Evolutionary conservation across 2,113 vertebrate genomes (phyloP).

Genomic region (Calyptomena viridis): DNA sequence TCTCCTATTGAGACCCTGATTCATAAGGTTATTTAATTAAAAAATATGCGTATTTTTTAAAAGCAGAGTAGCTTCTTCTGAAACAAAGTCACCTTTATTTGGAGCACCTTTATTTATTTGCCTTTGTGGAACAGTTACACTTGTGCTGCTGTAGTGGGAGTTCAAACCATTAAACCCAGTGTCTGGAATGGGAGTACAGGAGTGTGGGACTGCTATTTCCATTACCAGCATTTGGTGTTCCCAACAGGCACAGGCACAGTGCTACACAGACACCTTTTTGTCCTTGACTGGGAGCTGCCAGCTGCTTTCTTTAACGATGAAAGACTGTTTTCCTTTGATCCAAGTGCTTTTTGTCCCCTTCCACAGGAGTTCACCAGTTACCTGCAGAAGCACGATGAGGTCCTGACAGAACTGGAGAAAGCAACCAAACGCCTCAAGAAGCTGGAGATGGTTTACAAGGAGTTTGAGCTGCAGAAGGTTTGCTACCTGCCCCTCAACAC

Average conservation of each 20-base stretch:
- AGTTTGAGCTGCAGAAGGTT: constrained; percentile 95
- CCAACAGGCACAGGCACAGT: background rate
- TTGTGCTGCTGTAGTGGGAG: background rate
- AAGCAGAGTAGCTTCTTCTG: background rate
- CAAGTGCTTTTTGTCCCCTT: background rate
- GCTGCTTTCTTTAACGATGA: background rate
- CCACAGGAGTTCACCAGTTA: constrained; percentile 83
- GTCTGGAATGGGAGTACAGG: background rate
- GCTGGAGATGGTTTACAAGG: constrained; percentile 87
- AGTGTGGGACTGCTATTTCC: background rate
- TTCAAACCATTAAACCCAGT: background rate
- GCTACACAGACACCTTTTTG: background rate
- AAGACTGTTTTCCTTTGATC: background rate
- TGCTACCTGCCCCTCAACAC: constrained; percentile 94
- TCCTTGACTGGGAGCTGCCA: background rate
- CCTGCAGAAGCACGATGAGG: constrained; percentile 87
- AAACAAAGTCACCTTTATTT: background rate
- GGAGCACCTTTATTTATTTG: background rate
- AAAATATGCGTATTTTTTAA: background rate
- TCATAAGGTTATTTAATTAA: background rate
- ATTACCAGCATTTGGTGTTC: background rate
- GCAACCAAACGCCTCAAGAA: constrained; percentile 83
- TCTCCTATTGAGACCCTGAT: background rate
- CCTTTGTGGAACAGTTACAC: background rate
- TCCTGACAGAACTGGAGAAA: constrained; percentile 88